Base-by-base conservation (phyloP, 2,888 invertebrate genomes). In the Drosophila koepferae region DNA sequence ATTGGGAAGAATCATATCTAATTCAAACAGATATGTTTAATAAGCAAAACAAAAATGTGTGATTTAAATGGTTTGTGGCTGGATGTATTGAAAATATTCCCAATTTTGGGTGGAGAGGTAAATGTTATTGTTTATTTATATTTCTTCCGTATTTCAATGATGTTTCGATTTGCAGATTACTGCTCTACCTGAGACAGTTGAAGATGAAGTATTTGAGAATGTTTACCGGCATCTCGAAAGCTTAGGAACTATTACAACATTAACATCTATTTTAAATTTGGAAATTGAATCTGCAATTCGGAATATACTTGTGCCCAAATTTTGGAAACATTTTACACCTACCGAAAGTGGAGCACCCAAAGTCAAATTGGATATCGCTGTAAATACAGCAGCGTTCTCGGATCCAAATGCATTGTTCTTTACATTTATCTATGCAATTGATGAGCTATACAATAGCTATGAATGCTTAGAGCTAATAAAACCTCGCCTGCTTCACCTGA, bases 251-350 rank as follows among this genome's bases (percentile, higher is more conserved):
- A 61, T 72, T 59, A 77, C 72, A 63, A 63, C 77, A 58, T 65
- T 89, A 65, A 49, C 89, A 58, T 88, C 91, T 48, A 76, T 92
- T 1, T 68, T 93, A 40, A 86, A 89, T 4, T 71, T 89, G 18
- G 92, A 93, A 83, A 83, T 92, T 9, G 84, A 91, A 38, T 81
- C 88, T 5, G 61, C 80, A 6, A 76, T 93, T n/a, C 90, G 92
- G 8, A 77, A 84, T 43, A 73, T 86, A n/a, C 74, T 92, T 40
- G 90, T 91, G 0, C 92, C 92, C 0, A 89, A 82, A 34, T 93
- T 93, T 80, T 93, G 93, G 93, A 82, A 87, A 63, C 83, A 91
- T 65, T 92, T 93, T 20, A 67, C 65, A 3, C 16, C 55, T 6
- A 60, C n/a, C n/a, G 49, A 67, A 2, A 43, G 31, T 36, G 55